phyloP scores from a whole-genome alignment of 2,888 invertebrate species.

The Drosophila gaucha region DNA sequence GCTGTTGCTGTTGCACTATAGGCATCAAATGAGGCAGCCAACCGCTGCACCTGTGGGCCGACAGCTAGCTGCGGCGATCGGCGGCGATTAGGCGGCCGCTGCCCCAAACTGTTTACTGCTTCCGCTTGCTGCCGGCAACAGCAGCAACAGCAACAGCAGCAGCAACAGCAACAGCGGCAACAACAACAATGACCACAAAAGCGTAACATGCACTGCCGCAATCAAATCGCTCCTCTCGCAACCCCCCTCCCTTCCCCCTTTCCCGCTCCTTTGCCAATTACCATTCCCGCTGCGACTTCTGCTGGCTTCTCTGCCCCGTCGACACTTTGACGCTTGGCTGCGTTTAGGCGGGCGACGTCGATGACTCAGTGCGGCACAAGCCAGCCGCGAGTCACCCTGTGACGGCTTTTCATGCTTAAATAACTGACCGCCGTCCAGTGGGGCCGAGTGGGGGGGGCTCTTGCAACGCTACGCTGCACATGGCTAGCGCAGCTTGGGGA shows the following conservation, averaged over 20 bases:
- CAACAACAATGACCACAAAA: constrained; percentile 63
- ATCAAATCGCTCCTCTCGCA: constrained; percentile 42
- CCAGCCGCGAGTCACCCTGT: constrained; percentile 27
- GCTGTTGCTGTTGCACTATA: constrained; percentile 28
- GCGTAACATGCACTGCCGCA: constrained; percentile 68
- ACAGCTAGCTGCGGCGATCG: constrained; percentile 37
- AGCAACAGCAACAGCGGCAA: constrained; percentile 8
- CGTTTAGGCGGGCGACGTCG: constrained; percentile 52
- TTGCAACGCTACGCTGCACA: constrained; percentile 67
- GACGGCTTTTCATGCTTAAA: constrained; percentile 64
- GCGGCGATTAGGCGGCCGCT: constrained; percentile 56
- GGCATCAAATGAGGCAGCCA: constrained; percentile 62
- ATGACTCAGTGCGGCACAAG: constrained; percentile 66
- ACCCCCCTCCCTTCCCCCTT: background rate
- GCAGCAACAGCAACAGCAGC: constrained; percentile 8
- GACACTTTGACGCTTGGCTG: constrained; percentile 78
- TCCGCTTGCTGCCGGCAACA: constrained; percentile 57
- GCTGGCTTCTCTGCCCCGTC: constrained; percentile 40
- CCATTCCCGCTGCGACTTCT: constrained; percentile 26
- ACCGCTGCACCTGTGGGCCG: constrained; percentile 65
- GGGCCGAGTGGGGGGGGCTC: background rate
- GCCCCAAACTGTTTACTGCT: constrained; percentile 71
- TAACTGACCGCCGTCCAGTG: constrained; percentile 40
- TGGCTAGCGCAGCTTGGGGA: constrained; percentile 12
- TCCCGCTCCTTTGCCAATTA: constrained; percentile 2